These are phyloP conservation scores for Saguinus midas DNA, from an alignment of 2,113 vertebrate genomes.

Conservation along the genomic window DNA sequence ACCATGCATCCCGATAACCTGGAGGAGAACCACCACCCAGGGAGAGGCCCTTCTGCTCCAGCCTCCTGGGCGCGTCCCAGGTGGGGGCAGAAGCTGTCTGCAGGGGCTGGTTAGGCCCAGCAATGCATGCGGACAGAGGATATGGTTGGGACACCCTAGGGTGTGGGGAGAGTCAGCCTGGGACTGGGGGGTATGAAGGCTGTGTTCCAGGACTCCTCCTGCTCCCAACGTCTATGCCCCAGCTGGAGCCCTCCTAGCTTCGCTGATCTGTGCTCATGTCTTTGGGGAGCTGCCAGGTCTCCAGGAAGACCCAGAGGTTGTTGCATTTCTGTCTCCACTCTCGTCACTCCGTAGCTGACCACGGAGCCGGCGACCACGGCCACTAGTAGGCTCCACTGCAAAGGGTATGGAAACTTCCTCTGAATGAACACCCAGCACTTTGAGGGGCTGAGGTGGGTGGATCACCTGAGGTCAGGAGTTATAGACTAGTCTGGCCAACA, in stretches of 20 bases:
- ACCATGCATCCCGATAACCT: background rate
- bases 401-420: too few species aligned
- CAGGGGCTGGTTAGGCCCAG: background rate
- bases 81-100: background rate
- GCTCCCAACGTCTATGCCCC: background rate
- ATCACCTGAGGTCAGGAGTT: too few species aligned
- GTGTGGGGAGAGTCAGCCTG: background rate
- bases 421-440: too few species aligned
- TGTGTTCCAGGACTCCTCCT: background rate
- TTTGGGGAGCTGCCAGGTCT: too few species aligned
- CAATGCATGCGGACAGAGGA: fast-evolving
- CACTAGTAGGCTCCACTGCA: too few species aligned
- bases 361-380: too few species aligned
- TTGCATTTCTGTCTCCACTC: too few species aligned
- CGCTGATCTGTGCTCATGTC: background rate
- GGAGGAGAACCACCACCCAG: background rate
- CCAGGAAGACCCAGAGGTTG: too few species aligned
- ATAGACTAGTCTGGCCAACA: too few species aligned
- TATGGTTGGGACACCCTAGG: background rate
- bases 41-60: background rate
- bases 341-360: too few species aligned
- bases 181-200: background rate
- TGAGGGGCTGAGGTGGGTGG: too few species aligned
- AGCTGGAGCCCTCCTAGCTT: background rate
- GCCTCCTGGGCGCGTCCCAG: background rate